Percentiles rank a stretch among this genome's conserved stretches.
Evolutionary conservation across 2,113 vertebrate genomes (phyloP).

Genomic region (Trogon melanurus): DNA sequence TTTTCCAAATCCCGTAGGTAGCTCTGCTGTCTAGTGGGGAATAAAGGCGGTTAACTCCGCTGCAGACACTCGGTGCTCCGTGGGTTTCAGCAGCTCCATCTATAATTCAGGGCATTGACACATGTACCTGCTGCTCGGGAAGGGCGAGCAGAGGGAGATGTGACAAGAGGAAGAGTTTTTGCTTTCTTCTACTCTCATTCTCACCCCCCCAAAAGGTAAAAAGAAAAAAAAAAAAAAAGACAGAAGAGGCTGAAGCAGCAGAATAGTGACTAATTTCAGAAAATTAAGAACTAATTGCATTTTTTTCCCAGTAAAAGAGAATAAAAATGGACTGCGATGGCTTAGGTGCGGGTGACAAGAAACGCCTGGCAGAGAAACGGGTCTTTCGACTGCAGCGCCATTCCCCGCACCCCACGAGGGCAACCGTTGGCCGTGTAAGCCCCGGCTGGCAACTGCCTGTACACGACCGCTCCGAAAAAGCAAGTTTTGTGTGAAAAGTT

Average conservation of each 20-base stretch:
- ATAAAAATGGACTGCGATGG: too few species aligned
- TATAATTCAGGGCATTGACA: not conserved
- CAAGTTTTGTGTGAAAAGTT: fast-evolving
- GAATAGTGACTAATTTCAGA: not conserved
- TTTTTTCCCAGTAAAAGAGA: not conserved
- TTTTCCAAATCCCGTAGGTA: not conserved
- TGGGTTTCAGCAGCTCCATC: not conserved
- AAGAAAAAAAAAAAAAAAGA: too few species aligned
- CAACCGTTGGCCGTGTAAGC: fast-evolving
- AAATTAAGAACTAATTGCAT: not conserved
- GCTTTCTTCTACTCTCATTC: not conserved
- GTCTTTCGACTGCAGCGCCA: not conserved
- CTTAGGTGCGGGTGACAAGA: not conserved
- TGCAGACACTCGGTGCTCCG: not conserved
- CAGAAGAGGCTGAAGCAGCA: not conserved
- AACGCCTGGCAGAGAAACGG: not conserved
- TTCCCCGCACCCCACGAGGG: not conserved
- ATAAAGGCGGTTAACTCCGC: not conserved
- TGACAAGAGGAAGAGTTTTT: not conserved
- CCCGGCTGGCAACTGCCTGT: not conserved
- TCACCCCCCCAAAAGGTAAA: not conserved
- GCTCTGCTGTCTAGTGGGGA: not conserved
- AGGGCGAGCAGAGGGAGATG: not conserved
- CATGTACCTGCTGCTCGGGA: constrained; percentile 1
- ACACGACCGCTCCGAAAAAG: not conserved